phyloP scores from a whole-genome alignment of 2,888 invertebrate species.

The Barypeithes pellucidus region DNA sequence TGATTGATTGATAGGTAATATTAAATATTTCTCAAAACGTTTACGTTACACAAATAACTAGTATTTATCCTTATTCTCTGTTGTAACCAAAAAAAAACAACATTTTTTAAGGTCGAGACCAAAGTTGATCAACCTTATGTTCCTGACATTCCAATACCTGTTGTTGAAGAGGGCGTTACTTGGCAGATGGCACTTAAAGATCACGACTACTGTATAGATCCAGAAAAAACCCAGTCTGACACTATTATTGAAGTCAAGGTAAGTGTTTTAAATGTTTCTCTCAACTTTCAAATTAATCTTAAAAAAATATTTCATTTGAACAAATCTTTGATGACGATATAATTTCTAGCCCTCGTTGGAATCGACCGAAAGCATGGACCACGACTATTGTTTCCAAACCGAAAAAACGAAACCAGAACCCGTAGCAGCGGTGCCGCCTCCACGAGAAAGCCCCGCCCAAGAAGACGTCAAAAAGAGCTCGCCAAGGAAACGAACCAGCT shows the following conservation, averaged over 20 bases:
- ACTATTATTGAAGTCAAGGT: slow-evolving; percentile 64
- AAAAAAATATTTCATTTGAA: too few relatives aligned
- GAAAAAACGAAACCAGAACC: slow-evolving; percentile 33
- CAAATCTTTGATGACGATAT: not conserved
- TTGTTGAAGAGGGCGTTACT: slow-evolving; percentile 56
- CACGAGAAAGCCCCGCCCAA: slow-evolving; percentile 37
- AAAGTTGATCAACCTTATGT: slow-evolving; percentile 46
- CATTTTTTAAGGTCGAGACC: slow-evolving; percentile 36
- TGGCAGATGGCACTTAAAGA: slow-evolving; percentile 72
- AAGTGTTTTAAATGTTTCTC: not conserved
- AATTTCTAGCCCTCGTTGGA: slow-evolving; percentile 63
- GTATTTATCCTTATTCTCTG: too few relatives aligned
- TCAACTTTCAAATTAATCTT: not conserved
- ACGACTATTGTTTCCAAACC: slow-evolving; percentile 68
- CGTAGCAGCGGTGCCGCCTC: slow-evolving; percentile 23
- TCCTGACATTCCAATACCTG: slow-evolving; percentile 50
- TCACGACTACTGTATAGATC: slow-evolving; percentile 82
- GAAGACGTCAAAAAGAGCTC: slow-evolving; percentile 38
- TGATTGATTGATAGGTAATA: too few relatives aligned
- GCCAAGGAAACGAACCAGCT: slow-evolving; percentile 70
- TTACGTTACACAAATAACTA: too few relatives aligned
- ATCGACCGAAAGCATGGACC: slow-evolving; percentile 68
- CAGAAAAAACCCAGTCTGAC: slow-evolving; percentile 59
- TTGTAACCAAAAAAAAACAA: too few relatives aligned
- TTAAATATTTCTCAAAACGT: too few relatives aligned